These are phyloP conservation scores for Astreopora myriophthalma DNA, from an alignment of 64 coral and sea anemone genomes.

Conservation along the genomic window DNA sequence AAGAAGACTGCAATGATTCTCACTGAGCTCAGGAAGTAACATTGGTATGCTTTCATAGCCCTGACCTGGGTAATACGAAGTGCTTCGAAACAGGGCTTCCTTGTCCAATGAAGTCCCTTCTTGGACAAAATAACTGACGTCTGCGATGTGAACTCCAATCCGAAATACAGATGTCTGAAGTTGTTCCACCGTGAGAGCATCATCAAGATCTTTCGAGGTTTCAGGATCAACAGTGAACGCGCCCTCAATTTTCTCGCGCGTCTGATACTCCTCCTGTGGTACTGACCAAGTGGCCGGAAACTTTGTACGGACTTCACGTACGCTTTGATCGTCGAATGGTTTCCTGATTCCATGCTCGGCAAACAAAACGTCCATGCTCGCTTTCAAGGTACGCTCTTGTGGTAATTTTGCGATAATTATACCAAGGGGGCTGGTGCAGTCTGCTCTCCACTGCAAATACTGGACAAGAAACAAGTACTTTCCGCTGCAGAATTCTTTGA, in stretches of 20 bases:
- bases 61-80: slow-evolving; percentile 63
- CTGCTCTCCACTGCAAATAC: slow-evolving; percentile 74
- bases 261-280: slow-evolving; percentile 35
- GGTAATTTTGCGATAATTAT: slow-evolving; percentile 45
- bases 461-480: slow-evolving; percentile 79
- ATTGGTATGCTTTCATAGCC: slow-evolving; percentile 68
- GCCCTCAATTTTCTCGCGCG: neutral
- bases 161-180: neutral
- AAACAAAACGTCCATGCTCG: slow-evolving; percentile 55
- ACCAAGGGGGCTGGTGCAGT: slow-evolving; percentile 56
- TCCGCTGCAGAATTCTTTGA: slow-evolving; percentile 56
- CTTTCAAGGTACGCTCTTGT: neutral
- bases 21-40: slow-evolving; percentile 73
- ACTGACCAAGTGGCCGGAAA: slow-evolving; percentile 33
- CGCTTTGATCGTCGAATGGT: slow-evolving; percentile 32
- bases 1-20: slow-evolving; percentile 73
- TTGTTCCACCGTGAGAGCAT: slow-evolving; percentile 73
- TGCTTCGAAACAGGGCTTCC: slow-evolving; percentile 66
- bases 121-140: slow-evolving; percentile 78
- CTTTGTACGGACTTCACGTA: neutral
- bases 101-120: slow-evolving; percentile 62
- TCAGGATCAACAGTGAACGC: slow-evolving; percentile 79
- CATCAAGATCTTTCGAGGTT: slow-evolving; percentile 75
- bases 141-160: slow-evolving; percentile 83
- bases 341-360: slow-evolving; percentile 63